Base-by-base conservation (phyloP, 2,888 invertebrate species). In the Heteropelma amictum region DNA sequence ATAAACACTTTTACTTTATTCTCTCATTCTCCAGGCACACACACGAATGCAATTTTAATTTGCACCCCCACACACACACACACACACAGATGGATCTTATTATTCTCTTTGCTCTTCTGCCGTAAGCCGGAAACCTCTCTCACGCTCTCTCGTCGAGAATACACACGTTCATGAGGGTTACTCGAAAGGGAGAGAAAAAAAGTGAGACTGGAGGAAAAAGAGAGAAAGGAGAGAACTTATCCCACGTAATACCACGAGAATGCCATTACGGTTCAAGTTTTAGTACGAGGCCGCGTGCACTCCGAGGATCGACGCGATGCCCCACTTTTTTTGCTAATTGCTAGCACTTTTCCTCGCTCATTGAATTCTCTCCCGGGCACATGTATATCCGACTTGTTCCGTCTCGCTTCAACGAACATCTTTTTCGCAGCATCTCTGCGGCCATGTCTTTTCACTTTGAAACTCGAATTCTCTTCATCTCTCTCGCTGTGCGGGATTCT, bases 261-360 rank as follows among this genome's bases (percentile, higher is more conserved):
- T 26, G 8, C 35, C 26, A 38, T 30, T 56, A 47, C 40, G 54
- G 54, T 70, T 61, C 26, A 30, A 65, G 47, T 74, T 75, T 67
- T 69, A 49, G 60, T 61, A 47, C 69, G 71, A 74, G 61, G 60
- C 40, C 69, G 72, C 51, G n/a, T n/a, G n/a, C n/a, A 61, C 54
- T 21, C 47, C 72, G 78, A 68, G 51, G 19, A 51, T 65, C 64
- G 56, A 61, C 64, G 75, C 70, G 67, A 65, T 63, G 75, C 35
- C 67, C 75, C 67, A 75, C 70, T 75, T 75, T 79, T 80, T 70
- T 77, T 64, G 72, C 79, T 80, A 81, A 82, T 82, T 82, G 75
- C 80, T 58, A 79, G 77, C 79, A 81, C 79, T 80, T 81, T 82
- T 82, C 79, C 61, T 79, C 74, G 81, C 79, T 81, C 79, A 77